Evolutionary conservation across 2,888 invertebrate genomes (phyloP).

Genomic region (Endotricha flammealis): DNA sequence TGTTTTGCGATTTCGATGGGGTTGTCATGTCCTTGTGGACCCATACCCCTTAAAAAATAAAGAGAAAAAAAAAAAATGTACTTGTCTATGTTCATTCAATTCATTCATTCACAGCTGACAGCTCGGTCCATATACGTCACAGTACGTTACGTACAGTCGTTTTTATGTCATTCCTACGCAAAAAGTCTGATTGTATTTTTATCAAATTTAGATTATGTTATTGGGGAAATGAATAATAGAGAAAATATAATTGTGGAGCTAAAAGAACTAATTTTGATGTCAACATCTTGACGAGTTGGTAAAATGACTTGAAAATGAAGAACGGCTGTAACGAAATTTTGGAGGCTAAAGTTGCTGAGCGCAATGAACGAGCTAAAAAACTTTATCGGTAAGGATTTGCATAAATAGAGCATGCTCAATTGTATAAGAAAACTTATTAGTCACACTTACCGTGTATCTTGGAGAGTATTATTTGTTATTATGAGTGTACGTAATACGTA

Average conservation of each 20-base stretch:
- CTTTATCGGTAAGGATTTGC: slow-evolving; percentile 59
- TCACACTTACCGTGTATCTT: too few relatives aligned
- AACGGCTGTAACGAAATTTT: slow-evolving; percentile 61
- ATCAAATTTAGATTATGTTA: slow-evolving; percentile 30
- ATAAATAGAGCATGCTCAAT: neutral
- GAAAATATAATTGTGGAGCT: slow-evolving; percentile 29
- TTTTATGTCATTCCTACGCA: too few relatives aligned
- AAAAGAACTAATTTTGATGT: slow-evolving; percentile 38
- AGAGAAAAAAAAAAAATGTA: too few relatives aligned
- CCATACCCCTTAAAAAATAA: too few relatives aligned
- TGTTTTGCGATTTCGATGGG: too few relatives aligned
- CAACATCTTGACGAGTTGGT: slow-evolving; percentile 58
- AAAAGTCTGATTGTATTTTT: slow-evolving; percentile 5
- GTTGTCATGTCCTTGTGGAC: too few relatives aligned
- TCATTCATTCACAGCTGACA: too few relatives aligned
- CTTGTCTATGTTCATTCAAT: too few relatives aligned
- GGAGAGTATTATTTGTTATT: too few relatives aligned
- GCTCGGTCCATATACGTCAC: too few relatives aligned
- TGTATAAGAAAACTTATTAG: neutral
- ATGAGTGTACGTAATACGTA: too few relatives aligned
- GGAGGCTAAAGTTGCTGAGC: slow-evolving; percentile 66
- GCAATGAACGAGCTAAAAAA: slow-evolving; percentile 70
- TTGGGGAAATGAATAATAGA: slow-evolving; percentile 41
- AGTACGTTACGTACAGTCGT: too few relatives aligned
- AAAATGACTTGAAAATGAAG: slow-evolving; percentile 77